Evolutionary conservation across 2,113 vertebrate species (phyloP).

Genomic region (Rhadina sibilatrix): DNA sequence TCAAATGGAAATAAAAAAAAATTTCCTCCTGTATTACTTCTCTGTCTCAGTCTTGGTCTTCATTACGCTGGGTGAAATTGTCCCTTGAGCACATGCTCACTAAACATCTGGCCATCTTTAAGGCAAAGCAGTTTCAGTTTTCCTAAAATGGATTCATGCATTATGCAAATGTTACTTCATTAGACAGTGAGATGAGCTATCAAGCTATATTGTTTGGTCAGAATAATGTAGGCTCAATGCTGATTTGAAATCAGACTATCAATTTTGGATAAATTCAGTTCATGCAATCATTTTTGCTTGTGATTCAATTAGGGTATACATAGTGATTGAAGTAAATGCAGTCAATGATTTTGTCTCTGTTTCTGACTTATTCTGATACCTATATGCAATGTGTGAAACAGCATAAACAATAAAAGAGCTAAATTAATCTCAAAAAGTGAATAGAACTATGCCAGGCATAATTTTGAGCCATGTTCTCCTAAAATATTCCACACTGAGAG

Average conservation of each 20-base stretch:
- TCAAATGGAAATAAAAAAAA: constrained; percentile 1
- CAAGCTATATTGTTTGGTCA: constrained; percentile 61
- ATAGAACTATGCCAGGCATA: background rate
- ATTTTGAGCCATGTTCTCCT: background rate
- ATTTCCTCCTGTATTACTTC: background rate
- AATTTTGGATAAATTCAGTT: constrained; percentile 37
- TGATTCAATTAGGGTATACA: constrained; percentile 36
- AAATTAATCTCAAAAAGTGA: constrained; percentile 23
- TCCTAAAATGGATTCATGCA: constrained; percentile 49
- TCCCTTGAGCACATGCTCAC: background rate
- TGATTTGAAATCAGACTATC: constrained; percentile 51
- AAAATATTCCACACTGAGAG: background rate
- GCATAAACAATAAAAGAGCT: constrained; percentile 15
- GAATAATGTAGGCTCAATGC: constrained; percentile 18
- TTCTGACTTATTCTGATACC: background rate
- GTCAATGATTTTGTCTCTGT: background rate
- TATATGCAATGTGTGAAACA: background rate
- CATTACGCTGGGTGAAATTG: background rate
- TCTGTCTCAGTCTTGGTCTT: background rate
- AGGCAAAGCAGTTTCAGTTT: constrained; percentile 35
- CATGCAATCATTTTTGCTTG: constrained; percentile 43
- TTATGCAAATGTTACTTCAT: constrained; percentile 33
- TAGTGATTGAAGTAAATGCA: constrained; percentile 13
- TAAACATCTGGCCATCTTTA: constrained; percentile 41
- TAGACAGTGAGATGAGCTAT: constrained; percentile 43